Evolutionary conservation across 2,797 vertebrate genomes (phyloP).

Genomic region (Petrocephalus sullivani): DNA sequence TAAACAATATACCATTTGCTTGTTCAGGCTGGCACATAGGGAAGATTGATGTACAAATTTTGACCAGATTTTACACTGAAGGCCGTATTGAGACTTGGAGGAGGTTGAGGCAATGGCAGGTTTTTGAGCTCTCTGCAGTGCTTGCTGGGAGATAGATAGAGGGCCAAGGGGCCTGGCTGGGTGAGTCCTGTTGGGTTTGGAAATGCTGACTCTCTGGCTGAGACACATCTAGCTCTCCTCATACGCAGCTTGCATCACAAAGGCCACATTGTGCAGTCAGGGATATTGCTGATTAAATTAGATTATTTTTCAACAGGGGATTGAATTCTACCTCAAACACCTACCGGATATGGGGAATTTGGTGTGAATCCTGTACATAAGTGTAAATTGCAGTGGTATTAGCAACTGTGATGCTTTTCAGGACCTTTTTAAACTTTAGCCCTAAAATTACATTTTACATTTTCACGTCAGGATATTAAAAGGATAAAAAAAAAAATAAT

Average conservation of each 20-base stretch:
- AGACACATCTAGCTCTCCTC: not conserved
- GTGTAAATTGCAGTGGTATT: not conserved
- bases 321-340: not conserved
- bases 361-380: not conserved
- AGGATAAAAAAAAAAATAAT: not conserved
- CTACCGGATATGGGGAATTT: not conserved
- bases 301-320: not conserved
- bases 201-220: slow-evolving; percentile 5
- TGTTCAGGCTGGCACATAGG: not conserved
- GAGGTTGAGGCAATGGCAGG: not conserved
- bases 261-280: not conserved
- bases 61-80: not conserved
- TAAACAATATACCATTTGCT: not conserved
- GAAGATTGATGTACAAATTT: not conserved
- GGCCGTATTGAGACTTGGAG: slow-evolving; percentile 11
- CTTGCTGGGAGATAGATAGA: not conserved
- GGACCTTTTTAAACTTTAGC: not conserved
- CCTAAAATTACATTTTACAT: not conserved
- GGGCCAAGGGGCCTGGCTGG: not conserved
- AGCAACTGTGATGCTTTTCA: not conserved
- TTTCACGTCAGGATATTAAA: not conserved
- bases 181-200: slow-evolving; percentile 10
- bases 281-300: not conserved
- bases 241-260: not conserved
- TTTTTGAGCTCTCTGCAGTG: slow-evolving; percentile 15